Evolutionary conservation across 2,888 invertebrate genomes (phyloP).

Genomic region (Agrotis segetum): DNA sequence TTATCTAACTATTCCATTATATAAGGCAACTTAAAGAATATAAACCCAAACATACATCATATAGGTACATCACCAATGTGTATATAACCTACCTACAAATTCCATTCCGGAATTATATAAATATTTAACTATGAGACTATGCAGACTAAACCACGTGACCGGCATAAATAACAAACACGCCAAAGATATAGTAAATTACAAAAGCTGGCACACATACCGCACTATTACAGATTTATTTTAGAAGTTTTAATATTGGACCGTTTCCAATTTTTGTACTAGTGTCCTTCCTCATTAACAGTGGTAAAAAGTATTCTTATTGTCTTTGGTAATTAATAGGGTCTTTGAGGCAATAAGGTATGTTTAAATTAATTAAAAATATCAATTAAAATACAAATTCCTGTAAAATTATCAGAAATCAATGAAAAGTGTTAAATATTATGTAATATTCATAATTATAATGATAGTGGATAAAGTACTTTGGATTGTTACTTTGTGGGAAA

Average conservation of each 20-base stretch:
- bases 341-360: constrained; percentile 59
- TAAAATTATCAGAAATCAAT: constrained; percentile 18
- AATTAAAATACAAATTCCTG: not conserved
- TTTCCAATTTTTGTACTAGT: constrained; percentile 84
- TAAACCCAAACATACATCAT: not conserved
- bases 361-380: constrained; percentile 9
- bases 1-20: not conserved
- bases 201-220: constrained; percentile 79
- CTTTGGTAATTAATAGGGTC: constrained; percentile 51
- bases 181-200: constrained; percentile 73
- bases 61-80: not conserved
- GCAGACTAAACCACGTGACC: constrained; percentile 44
- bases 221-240: constrained; percentile 86
- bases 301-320: constrained; percentile 65
- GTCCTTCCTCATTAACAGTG: constrained; percentile 79
- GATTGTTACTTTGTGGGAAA: constrained; percentile 7
- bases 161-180: constrained; percentile 61
- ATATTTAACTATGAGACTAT: constrained; percentile 36
- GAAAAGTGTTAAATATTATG: constrained; percentile 30
- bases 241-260: constrained; percentile 86
- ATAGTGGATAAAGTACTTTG: constrained; percentile 1
- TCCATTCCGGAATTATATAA: constrained; percentile 24
- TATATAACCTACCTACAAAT: not conserved
- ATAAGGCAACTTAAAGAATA: not conserved
- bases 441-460: constrained; percentile 36